Base-by-base conservation (phyloP, 2,888 invertebrate species). In the Aphodius sticticus region DNA sequence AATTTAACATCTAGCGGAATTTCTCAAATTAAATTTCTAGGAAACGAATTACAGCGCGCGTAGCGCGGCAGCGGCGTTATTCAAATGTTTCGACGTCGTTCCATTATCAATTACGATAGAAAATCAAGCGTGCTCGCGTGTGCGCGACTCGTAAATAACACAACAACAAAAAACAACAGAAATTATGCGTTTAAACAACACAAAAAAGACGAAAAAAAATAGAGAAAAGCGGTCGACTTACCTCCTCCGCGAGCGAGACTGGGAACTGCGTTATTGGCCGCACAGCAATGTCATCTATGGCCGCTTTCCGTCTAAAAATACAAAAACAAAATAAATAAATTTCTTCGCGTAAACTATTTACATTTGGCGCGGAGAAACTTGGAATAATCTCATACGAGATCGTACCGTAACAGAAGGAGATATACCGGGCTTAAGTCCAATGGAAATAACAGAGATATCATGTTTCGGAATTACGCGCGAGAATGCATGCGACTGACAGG, bases 221-320 rank as follows among this genome's bases (percentile, higher is more conserved):
- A 26, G 3, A 26, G 26, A 26, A 26, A 26, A 26, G 26, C 26
- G 26, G 2, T 26, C 26, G 26, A 89, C 92, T 92, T 88, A 95
- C 95, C 92, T 96, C 96, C 89, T 96, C 96, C 86, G 96, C 95
- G 79, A 96, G 89, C n/a, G 94, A 92, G 37, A 95, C 92, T 26
- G 97, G 97, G 88, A 97, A 97, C 88, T 95, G 95, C 35, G 94
- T 94, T 77, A 97, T 92, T 7, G 97, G 96, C 87, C 95, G 96
- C 38, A 97, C 97, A n/a, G 97, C 97, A 81, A 97, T 93, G 85
- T 96, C 95, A 87, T 95, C 93, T 84, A 95, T 87, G 71, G 94
- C 95, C 69, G 93, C 89, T 83, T 93, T 93, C 86, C 94, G 92
- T 88, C 96, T 95, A 90, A 77, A 92, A 92, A 81, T 83, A 82